Conservation (phyloP, 2,888 invertebrate genomes). For the Clitarchus hookeri region DNA sequence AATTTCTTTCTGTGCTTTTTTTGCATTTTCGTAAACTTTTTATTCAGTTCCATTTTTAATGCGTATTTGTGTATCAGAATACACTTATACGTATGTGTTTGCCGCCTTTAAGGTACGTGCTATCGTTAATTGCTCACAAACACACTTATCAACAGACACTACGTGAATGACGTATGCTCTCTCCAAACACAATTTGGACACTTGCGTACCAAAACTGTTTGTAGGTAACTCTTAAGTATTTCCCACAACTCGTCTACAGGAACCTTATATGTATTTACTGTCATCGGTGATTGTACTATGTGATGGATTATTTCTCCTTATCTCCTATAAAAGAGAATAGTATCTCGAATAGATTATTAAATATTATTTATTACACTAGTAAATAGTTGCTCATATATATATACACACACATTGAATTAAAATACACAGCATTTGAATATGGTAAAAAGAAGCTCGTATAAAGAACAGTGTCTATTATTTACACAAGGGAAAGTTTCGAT, state of each 20-base stretch:
- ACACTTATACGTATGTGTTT: too few relatives aligned
- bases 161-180: not conserved
- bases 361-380: not conserved
- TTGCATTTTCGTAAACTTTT: too few relatives aligned
- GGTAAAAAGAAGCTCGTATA: not conserved
- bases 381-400: not conserved
- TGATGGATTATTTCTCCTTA: not conserved
- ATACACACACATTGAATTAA: not conserved
- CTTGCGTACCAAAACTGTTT: not conserved
- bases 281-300: slow-evolving; percentile 4
- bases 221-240: not conserved
- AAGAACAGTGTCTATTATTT: not conserved
- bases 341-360: not conserved
- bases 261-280: not conserved
- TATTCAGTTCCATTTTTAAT: too few relatives aligned
- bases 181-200: not conserved
- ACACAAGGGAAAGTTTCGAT: not conserved
- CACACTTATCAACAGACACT: not conserved
- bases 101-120: too few relatives aligned
- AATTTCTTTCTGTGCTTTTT: too few relatives aligned
- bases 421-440: not conserved
- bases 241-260: not conserved
- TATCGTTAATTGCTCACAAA: too few relatives aligned
- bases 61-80: too few relatives aligned
- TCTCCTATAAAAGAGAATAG: not conserved